These are phyloP conservation scores for Heliconius congener DNA, from an alignment of 1,140 invertebrate species.

Conservation along the genomic window DNA sequence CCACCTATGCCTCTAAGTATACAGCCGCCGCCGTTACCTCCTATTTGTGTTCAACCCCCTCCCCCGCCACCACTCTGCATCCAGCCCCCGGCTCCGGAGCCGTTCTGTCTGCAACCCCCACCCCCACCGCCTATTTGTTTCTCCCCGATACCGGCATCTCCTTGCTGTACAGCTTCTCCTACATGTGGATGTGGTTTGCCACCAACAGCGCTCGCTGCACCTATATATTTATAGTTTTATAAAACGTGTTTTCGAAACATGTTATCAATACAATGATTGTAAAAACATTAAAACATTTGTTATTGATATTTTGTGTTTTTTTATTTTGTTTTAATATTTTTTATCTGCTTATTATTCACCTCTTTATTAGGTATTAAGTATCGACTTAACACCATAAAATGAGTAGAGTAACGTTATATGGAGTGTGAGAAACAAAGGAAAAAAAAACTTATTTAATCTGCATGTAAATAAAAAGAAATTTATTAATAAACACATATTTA, in stretches of 20 bases:
- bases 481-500: too few relatives aligned
- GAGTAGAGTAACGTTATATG: too few relatives aligned
- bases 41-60: constrained; percentile 64
- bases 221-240: constrained; percentile 56
- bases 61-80: constrained; percentile 58
- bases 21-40: constrained; percentile 61
- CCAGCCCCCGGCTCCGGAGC: constrained; percentile 58
- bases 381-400: too few relatives aligned
- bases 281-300: neutral
- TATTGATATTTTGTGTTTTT: constrained; percentile 2
- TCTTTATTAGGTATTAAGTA: too few relatives aligned
- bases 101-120: constrained; percentile 64
- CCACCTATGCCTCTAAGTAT: constrained; percentile 54
- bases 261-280: neutral
- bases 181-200: constrained; percentile 45
- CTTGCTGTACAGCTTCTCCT: constrained; percentile 38
- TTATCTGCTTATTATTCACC: neutral
- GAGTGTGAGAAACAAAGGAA: too few relatives aligned
- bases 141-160: constrained; percentile 47
- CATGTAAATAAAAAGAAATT: too few relatives aligned
- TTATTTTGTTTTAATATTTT: neutral
- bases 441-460: too few relatives aligned
- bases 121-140: constrained; percentile 61
- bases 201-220: constrained; percentile 46
- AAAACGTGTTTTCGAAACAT: neutral